These are phyloP conservation scores for Toxostoma redivivum DNA, from an alignment of 2,113 vertebrate genomes.

Conservation along the genomic window DNA sequence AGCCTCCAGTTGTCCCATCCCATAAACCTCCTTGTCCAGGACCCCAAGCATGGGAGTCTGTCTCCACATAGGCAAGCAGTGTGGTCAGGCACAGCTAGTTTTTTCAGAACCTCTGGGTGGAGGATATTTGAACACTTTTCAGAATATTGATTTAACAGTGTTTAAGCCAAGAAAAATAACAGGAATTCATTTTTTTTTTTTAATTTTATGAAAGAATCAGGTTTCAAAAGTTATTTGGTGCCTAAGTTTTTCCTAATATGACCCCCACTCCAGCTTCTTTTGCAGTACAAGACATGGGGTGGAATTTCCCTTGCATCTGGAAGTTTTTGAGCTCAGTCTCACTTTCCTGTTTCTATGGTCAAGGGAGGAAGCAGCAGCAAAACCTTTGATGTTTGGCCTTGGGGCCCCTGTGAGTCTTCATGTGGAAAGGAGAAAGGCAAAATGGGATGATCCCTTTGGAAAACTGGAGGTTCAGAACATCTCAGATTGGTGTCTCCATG, in stretches of 20 bases:
- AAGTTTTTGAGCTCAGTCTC: neutral
- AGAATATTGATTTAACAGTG: neutral
- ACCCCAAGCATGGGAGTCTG: rapidly evolving
- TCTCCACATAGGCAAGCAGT: rapidly evolving
- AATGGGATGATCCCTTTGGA: neutral
- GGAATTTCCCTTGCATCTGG: neutral
- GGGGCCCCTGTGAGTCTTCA: rapidly evolving
- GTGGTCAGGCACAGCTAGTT: neutral
- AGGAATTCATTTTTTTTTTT: neutral
- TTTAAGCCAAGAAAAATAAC: neutral
- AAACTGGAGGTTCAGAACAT: neutral
- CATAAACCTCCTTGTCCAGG: neutral
- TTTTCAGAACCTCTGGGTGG: neutral
- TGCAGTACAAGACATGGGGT: neutral
- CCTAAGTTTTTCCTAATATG: neutral
- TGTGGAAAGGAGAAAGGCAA: neutral
- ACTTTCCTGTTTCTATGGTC: neutral
- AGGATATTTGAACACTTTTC: neutral
- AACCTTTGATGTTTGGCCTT: neutral
- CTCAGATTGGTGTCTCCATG: neutral
- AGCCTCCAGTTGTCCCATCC: neutral
- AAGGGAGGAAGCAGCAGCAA: neutral
- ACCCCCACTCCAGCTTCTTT: neutral
- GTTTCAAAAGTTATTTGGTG: neutral
- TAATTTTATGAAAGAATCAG: too few species aligned